Evolutionary conservation across 2,113 vertebrate genomes (phyloP).

Genomic region (Lophura nycthemera): DNA sequence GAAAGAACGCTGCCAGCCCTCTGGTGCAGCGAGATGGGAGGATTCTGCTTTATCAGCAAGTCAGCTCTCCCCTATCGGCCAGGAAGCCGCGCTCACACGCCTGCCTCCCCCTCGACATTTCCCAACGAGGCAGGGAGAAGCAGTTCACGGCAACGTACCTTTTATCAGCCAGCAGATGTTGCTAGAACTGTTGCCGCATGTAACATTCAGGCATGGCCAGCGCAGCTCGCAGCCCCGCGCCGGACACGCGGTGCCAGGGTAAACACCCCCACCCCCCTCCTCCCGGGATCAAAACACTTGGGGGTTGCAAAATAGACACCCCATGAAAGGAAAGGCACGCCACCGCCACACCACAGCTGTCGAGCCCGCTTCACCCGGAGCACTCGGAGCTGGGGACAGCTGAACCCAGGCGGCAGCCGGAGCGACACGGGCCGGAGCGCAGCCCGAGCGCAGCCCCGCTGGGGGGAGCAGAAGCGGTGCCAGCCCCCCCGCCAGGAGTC

Average conservation of each 20-base stretch:
- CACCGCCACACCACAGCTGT: constrained; percentile 58
- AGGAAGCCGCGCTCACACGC: constrained; percentile 50
- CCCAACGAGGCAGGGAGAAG: constrained; percentile 18
- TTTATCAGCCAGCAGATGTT: constrained; percentile 73
- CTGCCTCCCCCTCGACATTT: constrained; percentile 52
- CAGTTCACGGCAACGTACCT: constrained; percentile 24
- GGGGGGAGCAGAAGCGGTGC: fast-evolving
- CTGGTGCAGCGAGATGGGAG: constrained; percentile 52
- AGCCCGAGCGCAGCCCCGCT: background rate
- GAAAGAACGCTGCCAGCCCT: background rate
- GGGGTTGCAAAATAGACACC: constrained; percentile 69
- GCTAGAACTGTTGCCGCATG: constrained; percentile 52
- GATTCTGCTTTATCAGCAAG: constrained; percentile 70
- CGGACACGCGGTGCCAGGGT: constrained; percentile 47
- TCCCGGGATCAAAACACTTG: constrained; percentile 61
- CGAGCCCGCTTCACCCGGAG: constrained; percentile 6
- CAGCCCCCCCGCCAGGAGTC: background rate
- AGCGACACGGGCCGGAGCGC: background rate
- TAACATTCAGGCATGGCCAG: constrained; percentile 42
- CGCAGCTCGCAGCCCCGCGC: background rate
- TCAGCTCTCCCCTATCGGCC: constrained; percentile 60
- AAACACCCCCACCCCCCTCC: constrained; percentile 62
- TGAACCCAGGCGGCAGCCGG: too few species aligned
- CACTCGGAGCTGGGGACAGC: background rate
- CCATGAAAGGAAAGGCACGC: constrained; percentile 67